Conservation (phyloP, 2,888 invertebrate genomes). For the Hydroisotoma schaefferi region DNA sequence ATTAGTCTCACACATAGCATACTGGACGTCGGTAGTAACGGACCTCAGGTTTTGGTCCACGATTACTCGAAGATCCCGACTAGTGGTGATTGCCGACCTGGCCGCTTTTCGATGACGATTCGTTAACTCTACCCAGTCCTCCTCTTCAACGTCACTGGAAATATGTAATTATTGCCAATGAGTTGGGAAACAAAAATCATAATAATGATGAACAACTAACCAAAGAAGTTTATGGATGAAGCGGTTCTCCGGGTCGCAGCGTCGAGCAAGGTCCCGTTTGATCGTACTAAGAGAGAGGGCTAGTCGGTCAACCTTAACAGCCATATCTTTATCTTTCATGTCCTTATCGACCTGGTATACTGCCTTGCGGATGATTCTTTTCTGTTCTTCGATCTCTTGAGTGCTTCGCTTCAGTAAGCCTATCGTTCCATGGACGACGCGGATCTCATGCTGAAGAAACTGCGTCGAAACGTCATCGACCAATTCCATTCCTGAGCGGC, state of each 20-base stretch:
- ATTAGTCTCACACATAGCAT: neutral
- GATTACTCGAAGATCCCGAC: neutral
- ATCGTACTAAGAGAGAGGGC: neutral
- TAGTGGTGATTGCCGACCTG: neutral
- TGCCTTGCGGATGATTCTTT: neutral
- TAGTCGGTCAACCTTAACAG: neutral
- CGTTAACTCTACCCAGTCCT: neutral
- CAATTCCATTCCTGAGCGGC: neutral
- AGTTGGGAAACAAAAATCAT: too few species aligned
- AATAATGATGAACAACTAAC: too few species aligned
- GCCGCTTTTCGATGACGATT: neutral
- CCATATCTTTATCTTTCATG: neutral
- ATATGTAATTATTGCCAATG: too few species aligned
- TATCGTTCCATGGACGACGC: neutral
- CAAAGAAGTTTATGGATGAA: too few species aligned
- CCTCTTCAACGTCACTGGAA: neutral
- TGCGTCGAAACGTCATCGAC: conserved; percentile 1
- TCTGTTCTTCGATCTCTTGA: neutral
- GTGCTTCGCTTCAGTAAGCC: neutral
- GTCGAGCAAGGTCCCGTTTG: neutral
- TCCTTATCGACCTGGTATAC: neutral
- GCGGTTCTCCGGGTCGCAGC: too few species aligned
- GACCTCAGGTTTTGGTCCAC: neutral
- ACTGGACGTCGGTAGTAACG: neutral
- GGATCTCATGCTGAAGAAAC: neutral